A percentile compares a stretch with the other conserved stretches of the same genome.
Evolutionary conservation across 2,888 invertebrate species (phyloP).

Genomic region (Lasioglossum zephyrum): DNA sequence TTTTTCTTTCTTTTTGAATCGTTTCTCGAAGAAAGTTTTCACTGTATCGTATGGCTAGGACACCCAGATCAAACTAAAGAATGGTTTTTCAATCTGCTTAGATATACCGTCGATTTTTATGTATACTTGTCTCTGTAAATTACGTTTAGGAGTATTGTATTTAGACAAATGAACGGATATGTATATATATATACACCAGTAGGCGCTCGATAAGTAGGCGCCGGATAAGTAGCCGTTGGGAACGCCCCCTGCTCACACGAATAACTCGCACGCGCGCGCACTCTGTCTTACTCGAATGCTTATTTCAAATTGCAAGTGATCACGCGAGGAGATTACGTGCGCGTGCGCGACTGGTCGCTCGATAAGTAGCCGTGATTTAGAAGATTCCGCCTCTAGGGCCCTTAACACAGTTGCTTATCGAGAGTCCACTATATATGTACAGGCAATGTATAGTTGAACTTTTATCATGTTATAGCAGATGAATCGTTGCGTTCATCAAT

Average conservation of each 20-base stretch:
- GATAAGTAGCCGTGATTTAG: not conserved
- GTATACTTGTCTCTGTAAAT: constrained; percentile 47
- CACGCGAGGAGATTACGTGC: not conserved
- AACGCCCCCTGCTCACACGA: not conserved
- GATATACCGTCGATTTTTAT: constrained; percentile 38
- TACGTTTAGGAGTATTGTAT: constrained; percentile 32
- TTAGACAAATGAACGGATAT: constrained; percentile 28
- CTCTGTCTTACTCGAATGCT: not conserved
- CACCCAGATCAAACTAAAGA: constrained; percentile 5
- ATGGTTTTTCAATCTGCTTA: constrained; percentile 28
- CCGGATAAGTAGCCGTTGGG: not conserved
- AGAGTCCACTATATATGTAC: not conserved
- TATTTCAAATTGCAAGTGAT: not conserved
- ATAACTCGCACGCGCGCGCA: not conserved
- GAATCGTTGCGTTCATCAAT: not conserved
- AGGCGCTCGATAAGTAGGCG: not conserved
- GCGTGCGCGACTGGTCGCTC: not conserved
- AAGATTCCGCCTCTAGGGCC: not conserved
- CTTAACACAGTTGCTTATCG: not conserved
- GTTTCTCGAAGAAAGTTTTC: not conserved
- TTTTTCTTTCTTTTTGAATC: constrained; percentile 27
- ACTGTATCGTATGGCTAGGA: not conserved
- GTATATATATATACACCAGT: constrained; percentile 1
- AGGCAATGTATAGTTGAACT: constrained; percentile 26
- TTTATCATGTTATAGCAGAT: constrained; percentile 22